phyloP scores from a whole-genome alignment of 1,140 invertebrate genomes.

The Armadillidium nasatum region DNA sequence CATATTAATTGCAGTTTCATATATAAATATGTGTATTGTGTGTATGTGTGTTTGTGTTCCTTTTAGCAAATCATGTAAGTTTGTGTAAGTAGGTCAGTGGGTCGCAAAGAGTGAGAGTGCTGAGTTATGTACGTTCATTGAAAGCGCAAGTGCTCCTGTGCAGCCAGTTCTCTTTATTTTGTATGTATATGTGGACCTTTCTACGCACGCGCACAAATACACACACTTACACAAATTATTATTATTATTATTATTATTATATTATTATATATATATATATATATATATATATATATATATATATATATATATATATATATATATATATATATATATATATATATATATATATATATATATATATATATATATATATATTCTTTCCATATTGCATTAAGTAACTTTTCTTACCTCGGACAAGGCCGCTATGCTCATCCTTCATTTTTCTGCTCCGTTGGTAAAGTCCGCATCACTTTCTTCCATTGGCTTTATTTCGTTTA shows the following conservation, averaged over 20 bases:
- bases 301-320: neutral
- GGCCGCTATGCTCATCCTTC: too few relatives aligned
- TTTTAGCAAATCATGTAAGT: neutral
- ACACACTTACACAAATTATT: too few relatives aligned
- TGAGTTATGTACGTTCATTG: neutral
- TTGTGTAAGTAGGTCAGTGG: slow-evolving; percentile 13
- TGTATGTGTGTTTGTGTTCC: neutral
- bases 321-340: neutral
- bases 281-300: slow-evolving; percentile 2
- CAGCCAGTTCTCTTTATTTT: neutral
- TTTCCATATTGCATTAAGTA: too few relatives aligned
- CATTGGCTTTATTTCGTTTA: too few relatives aligned
- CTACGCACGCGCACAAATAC: neutral
- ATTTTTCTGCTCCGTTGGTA: too few relatives aligned
- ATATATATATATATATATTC: slow-evolving; percentile 2
- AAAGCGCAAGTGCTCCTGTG: neutral
- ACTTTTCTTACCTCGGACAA: too few relatives aligned
- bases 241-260: too few relatives aligned
- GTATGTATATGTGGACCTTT: neutral
- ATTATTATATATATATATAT: neutral
- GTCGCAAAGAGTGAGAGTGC: neutral
- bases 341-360: neutral
- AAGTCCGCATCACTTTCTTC: too few relatives aligned
- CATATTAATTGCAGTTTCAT: neutral
- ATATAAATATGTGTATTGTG: neutral